Base-by-base conservation (phyloP, 35 echinoderm and acorn worm species). In the Hemicentrotus pulcherrimus region DNA sequence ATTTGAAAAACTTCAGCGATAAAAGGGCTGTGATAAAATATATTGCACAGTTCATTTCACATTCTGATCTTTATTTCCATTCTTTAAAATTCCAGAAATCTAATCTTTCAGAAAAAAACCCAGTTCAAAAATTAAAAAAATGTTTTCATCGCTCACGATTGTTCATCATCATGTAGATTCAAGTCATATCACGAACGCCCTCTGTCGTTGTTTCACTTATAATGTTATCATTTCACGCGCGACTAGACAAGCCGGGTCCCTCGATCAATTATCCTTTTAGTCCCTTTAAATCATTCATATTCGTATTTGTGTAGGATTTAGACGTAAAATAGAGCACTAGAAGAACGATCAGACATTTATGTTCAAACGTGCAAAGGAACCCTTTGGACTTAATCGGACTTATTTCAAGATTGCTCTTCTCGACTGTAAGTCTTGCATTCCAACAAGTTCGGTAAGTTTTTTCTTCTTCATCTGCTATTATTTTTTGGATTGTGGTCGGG, bases 161-260 rank as follows among this genome's bases (percentile, higher is more conserved):
- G 65, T 7, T 78, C n/a, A 15, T 18, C 52, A 59, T n/a, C 3
- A 78, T 28, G 61, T 24, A 70, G 19, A 78, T 78, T 78, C 65
- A 78, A 24, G 65, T 78, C 22, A n/a, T 30, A 45, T 18, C 31
- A 45, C 32, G 31, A 45, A 22, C 88, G 88, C 88, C 88, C 88
- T 90, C 88, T 45, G 32, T 33, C 6, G 46, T 33, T 90, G 12
- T 90, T 32, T 45, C 46, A 18, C 46, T 2, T 33, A 16, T 90
- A 90, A 47, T 90, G 88, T 90, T 90, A 45, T 90, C 46, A 90
- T 90, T 90, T 90, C 88, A 90, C 88, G 88, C 88, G 88, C 88
- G 88, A 47, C 88, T 90, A 47, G 88, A 47, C 31, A 90, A 90
- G 88, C 88, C 88, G 88, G 88, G 88, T 90, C 32, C 88, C 88